Base-by-base conservation (phyloP, 2,797 vertebrate genomes). In the Parambassis ranga region DNA sequence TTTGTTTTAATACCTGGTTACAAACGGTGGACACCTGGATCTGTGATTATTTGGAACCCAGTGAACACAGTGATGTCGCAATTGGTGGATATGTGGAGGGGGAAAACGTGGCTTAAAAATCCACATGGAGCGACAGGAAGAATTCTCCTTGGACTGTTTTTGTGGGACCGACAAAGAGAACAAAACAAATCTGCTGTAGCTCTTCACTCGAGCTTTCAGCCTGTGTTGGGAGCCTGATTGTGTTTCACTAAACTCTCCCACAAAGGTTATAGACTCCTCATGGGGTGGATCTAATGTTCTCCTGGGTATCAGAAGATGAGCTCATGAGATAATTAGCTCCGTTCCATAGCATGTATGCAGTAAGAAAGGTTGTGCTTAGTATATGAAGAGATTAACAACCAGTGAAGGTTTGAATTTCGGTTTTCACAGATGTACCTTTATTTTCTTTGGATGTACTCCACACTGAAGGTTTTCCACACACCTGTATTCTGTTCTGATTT, bases 401-500 rank as follows among this genome's bases (percentile, higher is more conserved):
- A 53, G 24, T 56, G 35, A 79, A 66, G 22, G 55, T 46, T 77
- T 44, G 22, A 31, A 52, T 47, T 49, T 39, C 5, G 27, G 53
- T 61, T 65, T 44, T 63, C 6, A 66, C 27, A 56, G 57, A 67
- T 71, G 56, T 67, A 27, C 4, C 18, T 71, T 44, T 10, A 23
- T 62, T 77, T 77, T 10, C 33, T 59, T 61, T 70, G 55, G 36
- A 43, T 67, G 59, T 77, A 57, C 33, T 58, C 24, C 1, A 73
- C 77, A 72, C 75, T 75, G 69, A 76, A 79, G 43, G 50, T 75
- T 79, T 84, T 66, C 20, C 63, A 62, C 46, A n/a, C 63, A 64
- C 8, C 1, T 1, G 2, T 23, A 38, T 43, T 63, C 50, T 56
- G 38, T 50, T 15, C 32, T 13, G n/a, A 31, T 31, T 37, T 4